These are phyloP conservation scores for Mamestra configurata DNA, from an alignment of 1,140 invertebrate species.

Conservation along the genomic window DNA sequence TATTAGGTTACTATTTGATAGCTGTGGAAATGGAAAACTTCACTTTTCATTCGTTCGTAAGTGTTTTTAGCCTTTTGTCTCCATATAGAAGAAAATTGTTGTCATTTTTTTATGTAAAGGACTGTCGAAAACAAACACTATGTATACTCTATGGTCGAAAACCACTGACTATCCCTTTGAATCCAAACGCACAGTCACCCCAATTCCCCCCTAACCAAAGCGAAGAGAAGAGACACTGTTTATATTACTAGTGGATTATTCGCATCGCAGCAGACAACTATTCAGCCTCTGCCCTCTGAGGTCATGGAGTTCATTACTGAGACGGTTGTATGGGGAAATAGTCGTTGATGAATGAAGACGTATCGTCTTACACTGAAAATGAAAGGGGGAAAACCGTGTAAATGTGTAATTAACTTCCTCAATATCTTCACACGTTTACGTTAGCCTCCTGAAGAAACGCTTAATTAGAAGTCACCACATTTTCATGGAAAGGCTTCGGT, in stretches of 20 bases:
- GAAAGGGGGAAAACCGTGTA: neutral
- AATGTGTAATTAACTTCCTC: neutral
- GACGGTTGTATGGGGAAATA: slow-evolving; percentile 24
- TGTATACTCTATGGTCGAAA: too few species aligned
- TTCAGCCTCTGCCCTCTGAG: slow-evolving; percentile 45
- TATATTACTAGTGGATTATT: slow-evolving; percentile 67
- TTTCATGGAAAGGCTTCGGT: too few species aligned
- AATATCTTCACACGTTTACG: neutral
- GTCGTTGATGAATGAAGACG: slow-evolving; percentile 28
- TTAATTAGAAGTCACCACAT: too few species aligned
- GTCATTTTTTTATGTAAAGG: too few species aligned
- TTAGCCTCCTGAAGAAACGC: neutral
- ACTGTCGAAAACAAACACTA: neutral
- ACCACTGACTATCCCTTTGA: neutral
- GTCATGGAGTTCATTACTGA: slow-evolving; percentile 45
- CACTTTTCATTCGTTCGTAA: too few species aligned
- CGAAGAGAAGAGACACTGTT: slow-evolving; percentile 69
- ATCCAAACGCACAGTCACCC: slow-evolving; percentile 50
- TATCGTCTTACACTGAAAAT: slow-evolving; percentile 12
- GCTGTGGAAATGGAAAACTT: too few species aligned
- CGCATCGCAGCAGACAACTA: slow-evolving; percentile 46
- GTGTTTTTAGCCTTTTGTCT: too few species aligned
- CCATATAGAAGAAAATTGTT: too few species aligned
- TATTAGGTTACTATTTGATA: too few species aligned
- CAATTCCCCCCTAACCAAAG: slow-evolving; percentile 55